Base-by-base conservation (phyloP, 2,888 invertebrate species). In the Andrena camellia region DNA sequence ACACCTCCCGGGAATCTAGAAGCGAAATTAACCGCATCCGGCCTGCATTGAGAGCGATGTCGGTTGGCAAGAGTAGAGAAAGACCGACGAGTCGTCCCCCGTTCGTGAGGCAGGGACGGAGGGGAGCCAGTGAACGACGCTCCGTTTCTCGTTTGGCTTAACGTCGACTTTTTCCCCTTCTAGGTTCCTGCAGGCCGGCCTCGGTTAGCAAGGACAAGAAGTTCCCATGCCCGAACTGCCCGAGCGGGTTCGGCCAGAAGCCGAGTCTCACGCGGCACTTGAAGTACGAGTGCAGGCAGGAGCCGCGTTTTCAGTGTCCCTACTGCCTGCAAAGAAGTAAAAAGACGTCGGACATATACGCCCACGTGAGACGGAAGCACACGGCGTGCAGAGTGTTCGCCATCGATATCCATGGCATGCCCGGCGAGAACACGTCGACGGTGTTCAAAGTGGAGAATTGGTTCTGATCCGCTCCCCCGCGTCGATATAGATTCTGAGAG, bases 251-350 rank as follows among this genome's bases (percentile, higher is more conserved):
- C 82, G 87, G 86, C 20, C 88, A 90, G 69, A 90, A 90, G 42
- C 81, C 88, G 50, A 90, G 90, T 70, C 83, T 93, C 59, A 88
- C 88, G 67, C 88, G 91, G 29, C 93, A 93, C 70, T 83, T 90
- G 75, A 90, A 89, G 77, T 91, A 90, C 83, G 92, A 93, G 77
- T 93, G 93, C 68, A 91, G 91, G 35, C 90, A 90, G 73, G 88
- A 89, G 62, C 91, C 94, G 54, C 91, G 93, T 66, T 94, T 93
- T 86, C 87, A 89, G 73, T 93, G 93, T 74, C 91, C 92, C 0
- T 91, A 90, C 74, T 94, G 94, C 81, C 88, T 88, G n/a, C 91
- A 91, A 57, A 82, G 78, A 1, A 90, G 91, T 23, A 90, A 90
- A 73, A 90, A 92, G 64, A 89, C 93, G 10, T 92, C 92, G 2